Conservation (phyloP, 2,888 invertebrate species). For the Stenotaenia linearis region DNA sequence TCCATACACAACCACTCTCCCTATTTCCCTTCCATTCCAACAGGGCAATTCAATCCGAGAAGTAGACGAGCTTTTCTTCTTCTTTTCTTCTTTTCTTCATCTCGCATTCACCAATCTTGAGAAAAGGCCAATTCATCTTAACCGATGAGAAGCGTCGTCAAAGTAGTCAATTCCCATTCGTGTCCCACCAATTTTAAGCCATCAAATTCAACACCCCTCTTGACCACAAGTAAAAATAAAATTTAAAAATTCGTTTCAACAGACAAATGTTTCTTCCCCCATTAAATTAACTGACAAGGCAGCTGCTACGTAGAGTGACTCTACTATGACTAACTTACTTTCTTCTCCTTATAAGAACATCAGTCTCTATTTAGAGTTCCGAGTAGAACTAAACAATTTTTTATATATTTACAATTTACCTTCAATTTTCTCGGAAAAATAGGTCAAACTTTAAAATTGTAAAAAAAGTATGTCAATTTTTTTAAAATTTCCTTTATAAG, state of each 20-base stretch:
- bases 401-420: too few relatives aligned
- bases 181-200: neutral
- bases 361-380: neutral
- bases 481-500: neutral
- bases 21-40: slow-evolving; percentile 24
- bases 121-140: neutral
- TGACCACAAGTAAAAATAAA: neutral
- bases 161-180: slow-evolving; percentile 9
- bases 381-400: neutral
- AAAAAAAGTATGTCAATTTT: neutral
- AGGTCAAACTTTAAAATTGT: too few relatives aligned
- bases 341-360: neutral
- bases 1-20: slow-evolving; percentile 24
- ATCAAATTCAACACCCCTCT: neutral
- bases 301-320: too few relatives aligned
- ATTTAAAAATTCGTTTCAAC: neutral
- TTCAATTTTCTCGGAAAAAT: too few relatives aligned
- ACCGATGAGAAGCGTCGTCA: neutral
- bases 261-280: neutral
- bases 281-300: slow-evolving; percentile 16
- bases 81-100: neutral
- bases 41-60: neutral
- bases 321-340: neutral
- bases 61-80: neutral
- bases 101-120: neutral